Evolutionary conservation across 2,888 invertebrate genomes (phyloP), one percentile per base, ranked within the genome.

Genomic region (Mythimna pallens): DNA sequence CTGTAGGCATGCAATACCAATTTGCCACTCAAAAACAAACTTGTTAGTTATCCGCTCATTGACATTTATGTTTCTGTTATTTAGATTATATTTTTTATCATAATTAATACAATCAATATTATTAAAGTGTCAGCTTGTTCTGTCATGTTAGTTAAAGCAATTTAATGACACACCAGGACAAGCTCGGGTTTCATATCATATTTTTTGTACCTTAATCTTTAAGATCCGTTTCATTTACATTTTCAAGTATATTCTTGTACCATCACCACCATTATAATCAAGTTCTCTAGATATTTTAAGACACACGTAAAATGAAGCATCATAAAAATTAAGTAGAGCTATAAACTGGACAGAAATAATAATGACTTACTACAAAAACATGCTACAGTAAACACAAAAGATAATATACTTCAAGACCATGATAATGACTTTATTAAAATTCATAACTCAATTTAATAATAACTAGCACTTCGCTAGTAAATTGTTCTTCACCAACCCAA

Each of bases 401-500:
- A 65, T 61, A 59, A 40, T 73, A 50, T 62, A 65, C 71, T 65
- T 66, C 54, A 69, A 52, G 66, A 67, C 43, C 40, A 69, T 36
- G 75, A 59, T 83, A 82, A 82, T 81, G 63, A 76, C 73, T 78
- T 67, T 70, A 84, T 84, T 78, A 72, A 72, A 83, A 80, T 77
- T 78, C 72, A 82, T 78, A 67, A 74, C 70, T 74, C 66, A 77
- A 84, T 77, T 64, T 73, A 69, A 77, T 73, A 70, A 70, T 79
- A 76, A 74, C 61, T 68, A 57, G 64, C 34, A 65, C 65, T 72
- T 43, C 3, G 14, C 67, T 65, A 58, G 67, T 70, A 74, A 75
- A 73, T 70, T 25, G 52, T 30, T 79, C 63, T 73, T 59, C 64
- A 70, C 64, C 76, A 79, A 84, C 84, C 82, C 84, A 87, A 89